Evolutionary conservation across 2,113 vertebrate genomes (phyloP).

Genomic region (Sialia sialis): DNA sequence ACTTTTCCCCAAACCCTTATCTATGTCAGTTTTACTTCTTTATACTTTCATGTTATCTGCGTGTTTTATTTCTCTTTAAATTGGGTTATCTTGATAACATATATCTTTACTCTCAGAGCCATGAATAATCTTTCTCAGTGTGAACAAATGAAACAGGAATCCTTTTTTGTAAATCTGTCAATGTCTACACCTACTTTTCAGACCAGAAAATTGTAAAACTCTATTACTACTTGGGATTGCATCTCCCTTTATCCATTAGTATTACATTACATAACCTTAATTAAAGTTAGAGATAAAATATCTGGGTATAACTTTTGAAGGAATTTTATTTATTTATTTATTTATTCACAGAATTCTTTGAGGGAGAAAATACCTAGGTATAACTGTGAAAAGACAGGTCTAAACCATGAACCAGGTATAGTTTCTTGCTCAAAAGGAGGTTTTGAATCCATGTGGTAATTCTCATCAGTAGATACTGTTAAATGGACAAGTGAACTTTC

Average conservation of each 20-base stretch:
- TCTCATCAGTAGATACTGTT: not conserved
- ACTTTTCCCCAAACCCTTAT: not conserved
- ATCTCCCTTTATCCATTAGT: not conserved
- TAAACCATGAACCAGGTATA: not conserved
- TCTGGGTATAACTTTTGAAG: not conserved
- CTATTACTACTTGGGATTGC: not conserved
- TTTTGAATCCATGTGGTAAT: not conserved
- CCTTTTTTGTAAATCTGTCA: not conserved
- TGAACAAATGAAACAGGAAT: not conserved
- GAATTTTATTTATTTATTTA: not conserved
- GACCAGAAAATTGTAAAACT: not conserved
- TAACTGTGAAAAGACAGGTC: not conserved
- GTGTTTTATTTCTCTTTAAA: not conserved
- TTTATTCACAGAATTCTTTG: not conserved
- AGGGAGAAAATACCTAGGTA: not conserved
- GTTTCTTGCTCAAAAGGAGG: not conserved
- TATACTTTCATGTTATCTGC: not conserved
- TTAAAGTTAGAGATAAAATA: not conserved
- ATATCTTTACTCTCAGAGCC: not conserved
- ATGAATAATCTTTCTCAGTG: not conserved
- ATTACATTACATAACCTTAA: not conserved
- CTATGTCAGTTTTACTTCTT: not conserved
- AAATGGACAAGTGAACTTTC: not conserved
- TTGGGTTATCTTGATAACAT: not conserved
- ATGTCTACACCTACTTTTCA: not conserved